Percentiles rank a stretch among this genome's conserved stretches.
phyloP scores from a whole-genome alignment of 1,140 invertebrate genomes.

The Pseudachorutes palmiensis region DNA sequence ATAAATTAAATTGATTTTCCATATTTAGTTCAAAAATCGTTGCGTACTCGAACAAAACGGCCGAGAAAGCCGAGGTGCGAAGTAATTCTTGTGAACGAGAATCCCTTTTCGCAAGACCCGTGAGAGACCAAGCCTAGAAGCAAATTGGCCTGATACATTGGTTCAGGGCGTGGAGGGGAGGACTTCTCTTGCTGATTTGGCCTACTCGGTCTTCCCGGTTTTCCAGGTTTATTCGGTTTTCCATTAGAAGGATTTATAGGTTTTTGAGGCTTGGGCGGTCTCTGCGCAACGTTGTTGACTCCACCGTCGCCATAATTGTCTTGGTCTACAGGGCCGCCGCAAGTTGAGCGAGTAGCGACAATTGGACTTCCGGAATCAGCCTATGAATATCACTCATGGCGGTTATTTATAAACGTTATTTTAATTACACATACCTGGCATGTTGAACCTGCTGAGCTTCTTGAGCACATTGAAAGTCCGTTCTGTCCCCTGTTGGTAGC shows the following conservation, averaged over 20 bases:
- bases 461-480: slow-evolving; percentile 7
- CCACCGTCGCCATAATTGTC: not conserved
- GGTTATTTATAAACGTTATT: not conserved
- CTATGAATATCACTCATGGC: not conserved
- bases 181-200: not conserved
- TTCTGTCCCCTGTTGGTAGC: not conserved
- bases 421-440: not conserved
- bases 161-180: not conserved
- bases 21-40: not conserved
- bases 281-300: not conserved
- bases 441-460: not conserved
- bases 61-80: slow-evolving; percentile 9
- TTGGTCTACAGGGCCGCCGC: not conserved
- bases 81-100: slow-evolving; percentile 7
- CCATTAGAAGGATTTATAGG: no score
- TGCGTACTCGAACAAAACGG: not conserved
- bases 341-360: not conserved
- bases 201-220: not conserved
- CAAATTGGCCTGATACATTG: not conserved
- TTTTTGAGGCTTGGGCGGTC: slow-evolving; percentile 7
- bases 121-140: slow-evolving; percentile 10
- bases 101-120: slow-evolving; percentile 13
- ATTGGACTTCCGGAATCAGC: slow-evolving; percentile 15
- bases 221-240: slow-evolving; percentile 5
- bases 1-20: no score